These are phyloP conservation scores for Subacronicta megacephala DNA, from an alignment of 2,888 invertebrate genomes.

Conservation along the genomic window DNA sequence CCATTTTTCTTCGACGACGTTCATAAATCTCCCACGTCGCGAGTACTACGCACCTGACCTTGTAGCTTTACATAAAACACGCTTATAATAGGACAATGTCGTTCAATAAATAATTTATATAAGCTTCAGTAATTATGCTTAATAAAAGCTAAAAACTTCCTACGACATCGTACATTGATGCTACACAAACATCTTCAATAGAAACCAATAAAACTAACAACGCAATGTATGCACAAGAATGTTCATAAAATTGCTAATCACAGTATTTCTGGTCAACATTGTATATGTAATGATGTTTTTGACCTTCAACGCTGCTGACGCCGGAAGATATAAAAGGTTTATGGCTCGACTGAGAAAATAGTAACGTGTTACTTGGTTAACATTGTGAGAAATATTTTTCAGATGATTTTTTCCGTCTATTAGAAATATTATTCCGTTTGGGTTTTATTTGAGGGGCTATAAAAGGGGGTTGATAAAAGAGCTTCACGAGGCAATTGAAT, in stretches of 20 bases:
- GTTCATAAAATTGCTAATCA: slow-evolving; percentile 23
- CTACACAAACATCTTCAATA: background rate
- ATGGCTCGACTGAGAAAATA: slow-evolving; percentile 44
- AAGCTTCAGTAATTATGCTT: background rate
- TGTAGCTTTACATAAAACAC: background rate
- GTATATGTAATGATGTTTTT: slow-evolving; percentile 24
- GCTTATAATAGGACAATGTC: slow-evolving; percentile 25
- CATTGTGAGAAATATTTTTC: slow-evolving; percentile 12
- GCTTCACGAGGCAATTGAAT: too few relatives aligned
- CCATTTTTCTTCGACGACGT: background rate
- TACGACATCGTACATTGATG: slow-evolving; percentile 2
- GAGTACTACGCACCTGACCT: slow-evolving; percentile 13
- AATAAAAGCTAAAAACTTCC: slow-evolving; percentile 2
- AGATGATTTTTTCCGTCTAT: too few relatives aligned
- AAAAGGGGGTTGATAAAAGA: too few relatives aligned
- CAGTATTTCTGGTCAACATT: slow-evolving; percentile 16
- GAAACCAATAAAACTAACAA: background rate
- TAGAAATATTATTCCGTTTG: too few relatives aligned
- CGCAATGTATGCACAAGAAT: slow-evolving; percentile 16
- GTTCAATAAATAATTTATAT: slow-evolving; percentile 5
- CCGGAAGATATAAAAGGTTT: slow-evolving; percentile 52
- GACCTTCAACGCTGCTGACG: slow-evolving; percentile 43
- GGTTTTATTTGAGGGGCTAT: too few relatives aligned
- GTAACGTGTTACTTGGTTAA: slow-evolving; percentile 10
- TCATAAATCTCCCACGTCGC: background rate